phyloP scores from a whole-genome alignment of 2,797 vertebrate species.

The Carduelis carduelis region DNA sequence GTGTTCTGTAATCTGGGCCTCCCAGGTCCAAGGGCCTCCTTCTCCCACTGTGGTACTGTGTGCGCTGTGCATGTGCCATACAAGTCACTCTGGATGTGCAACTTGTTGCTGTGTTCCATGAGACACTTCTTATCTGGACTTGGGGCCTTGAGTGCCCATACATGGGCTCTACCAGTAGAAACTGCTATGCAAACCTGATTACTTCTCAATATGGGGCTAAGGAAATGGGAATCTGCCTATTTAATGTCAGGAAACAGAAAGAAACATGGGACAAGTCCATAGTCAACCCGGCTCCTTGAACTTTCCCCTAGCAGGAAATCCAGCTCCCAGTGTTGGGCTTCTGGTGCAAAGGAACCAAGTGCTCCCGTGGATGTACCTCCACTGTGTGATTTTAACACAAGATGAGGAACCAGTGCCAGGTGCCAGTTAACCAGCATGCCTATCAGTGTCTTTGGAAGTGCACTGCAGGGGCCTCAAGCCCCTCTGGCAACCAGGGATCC shows the following conservation, averaged over 20 bases:
- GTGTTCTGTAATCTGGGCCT: background rate
- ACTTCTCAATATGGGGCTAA: background rate
- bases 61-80: background rate
- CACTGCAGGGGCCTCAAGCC: background rate
- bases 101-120: background rate
- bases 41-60: rapidly evolving
- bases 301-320: background rate
- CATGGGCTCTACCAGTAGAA: background rate
- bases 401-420: background rate
- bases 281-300: background rate
- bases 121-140: background rate
- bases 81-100: background rate
- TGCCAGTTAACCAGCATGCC: background rate
- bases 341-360: background rate
- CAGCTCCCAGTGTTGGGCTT: rapidly evolving
- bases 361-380: background rate
- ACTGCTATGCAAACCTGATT: background rate
- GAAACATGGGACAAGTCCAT: background rate
- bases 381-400: background rate
- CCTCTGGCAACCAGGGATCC: background rate
- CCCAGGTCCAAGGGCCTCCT: background rate
- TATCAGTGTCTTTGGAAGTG: background rate
- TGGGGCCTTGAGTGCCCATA: rapidly evolving
- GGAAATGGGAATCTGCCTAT: background rate
- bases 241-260: background rate